phyloP scores from a whole-genome alignment of 1,140 invertebrate species.

The Temnothorax curvispinosus region DNA sequence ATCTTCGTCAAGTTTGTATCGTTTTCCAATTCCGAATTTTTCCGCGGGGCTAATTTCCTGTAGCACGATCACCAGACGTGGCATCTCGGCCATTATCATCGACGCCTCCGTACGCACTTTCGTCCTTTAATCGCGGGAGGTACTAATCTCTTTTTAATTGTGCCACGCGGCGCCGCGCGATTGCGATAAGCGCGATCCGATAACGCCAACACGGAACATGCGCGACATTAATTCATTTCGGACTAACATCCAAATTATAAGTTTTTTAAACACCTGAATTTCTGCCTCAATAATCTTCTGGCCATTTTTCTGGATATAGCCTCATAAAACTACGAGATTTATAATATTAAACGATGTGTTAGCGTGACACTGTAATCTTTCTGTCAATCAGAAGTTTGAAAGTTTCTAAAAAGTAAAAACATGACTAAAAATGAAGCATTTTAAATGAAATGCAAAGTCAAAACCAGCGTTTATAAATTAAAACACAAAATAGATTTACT shows the following conservation, averaged over 20 bases:
- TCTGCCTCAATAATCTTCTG: not conserved
- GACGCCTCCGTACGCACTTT: slow-evolving; percentile 14
- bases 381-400: slow-evolving; percentile 11
- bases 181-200: slow-evolving; percentile 29
- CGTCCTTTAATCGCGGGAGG: slow-evolving; percentile 19
- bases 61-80: not conserved
- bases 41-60: slow-evolving; percentile 18
- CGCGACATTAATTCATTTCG: slow-evolving; percentile 26
- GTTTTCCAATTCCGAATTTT: slow-evolving; percentile 17
- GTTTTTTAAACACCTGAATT: not conserved
- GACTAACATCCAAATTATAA: not conserved
- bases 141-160: slow-evolving; percentile 50
- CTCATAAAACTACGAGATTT: slow-evolving; percentile 21
- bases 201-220: slow-evolving; percentile 16
- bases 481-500: not conserved
- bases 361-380: slow-evolving; percentile 11
- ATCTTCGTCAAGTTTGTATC: slow-evolving; percentile 13
- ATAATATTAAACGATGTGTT: not conserved
- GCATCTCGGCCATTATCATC: slow-evolving; percentile 27
- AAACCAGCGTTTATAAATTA: not conserved
- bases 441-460: not conserved
- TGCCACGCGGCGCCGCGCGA: not conserved
- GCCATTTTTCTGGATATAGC: not conserved
- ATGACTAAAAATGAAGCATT: not conserved
- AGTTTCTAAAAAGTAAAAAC: not conserved